phyloP scores from a whole-genome alignment of 2,113 vertebrate genomes.

The Opisthocomus hoazin region DNA sequence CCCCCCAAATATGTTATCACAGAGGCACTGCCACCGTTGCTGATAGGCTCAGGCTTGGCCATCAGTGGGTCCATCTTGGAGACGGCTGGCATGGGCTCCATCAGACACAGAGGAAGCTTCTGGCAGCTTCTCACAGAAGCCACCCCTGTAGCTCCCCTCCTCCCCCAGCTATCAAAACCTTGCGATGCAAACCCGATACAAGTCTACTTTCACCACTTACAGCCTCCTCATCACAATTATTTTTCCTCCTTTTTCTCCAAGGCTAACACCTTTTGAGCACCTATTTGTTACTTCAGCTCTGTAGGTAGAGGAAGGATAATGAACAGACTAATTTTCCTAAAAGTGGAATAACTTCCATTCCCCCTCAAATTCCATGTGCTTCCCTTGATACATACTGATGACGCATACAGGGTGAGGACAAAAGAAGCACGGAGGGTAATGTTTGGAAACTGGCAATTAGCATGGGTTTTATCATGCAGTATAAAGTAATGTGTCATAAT shows the following conservation, averaged over 20 bases:
- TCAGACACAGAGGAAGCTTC: too few relatives aligned
- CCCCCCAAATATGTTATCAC: too few relatives aligned
- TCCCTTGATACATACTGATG: background rate
- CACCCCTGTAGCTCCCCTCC: too few relatives aligned
- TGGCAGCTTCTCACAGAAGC: too few relatives aligned
- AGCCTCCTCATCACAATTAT: background rate
- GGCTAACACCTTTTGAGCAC: background rate
- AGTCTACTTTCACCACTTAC: background rate
- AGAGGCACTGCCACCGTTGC: too few relatives aligned
- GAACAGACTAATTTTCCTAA: background rate
- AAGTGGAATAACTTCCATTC: background rate
- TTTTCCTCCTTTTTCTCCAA: background rate
- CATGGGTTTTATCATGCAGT: background rate
- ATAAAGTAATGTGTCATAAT: background rate
- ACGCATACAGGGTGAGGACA: fast-evolving
- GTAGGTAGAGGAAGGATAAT: background rate
- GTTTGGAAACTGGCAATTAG: background rate
- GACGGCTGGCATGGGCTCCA: too few relatives aligned
- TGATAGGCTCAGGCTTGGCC: too few relatives aligned
- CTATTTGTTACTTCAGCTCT: background rate
- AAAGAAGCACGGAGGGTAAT: background rate
- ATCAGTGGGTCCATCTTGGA: too few relatives aligned
- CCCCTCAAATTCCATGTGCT: background rate
- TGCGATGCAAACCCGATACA: too few relatives aligned
- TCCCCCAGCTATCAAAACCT: too few relatives aligned